These are phyloP conservation scores for Brachylomia viminalis DNA, from an alignment of 2,888 invertebrate species.

Conservation along the genomic window DNA sequence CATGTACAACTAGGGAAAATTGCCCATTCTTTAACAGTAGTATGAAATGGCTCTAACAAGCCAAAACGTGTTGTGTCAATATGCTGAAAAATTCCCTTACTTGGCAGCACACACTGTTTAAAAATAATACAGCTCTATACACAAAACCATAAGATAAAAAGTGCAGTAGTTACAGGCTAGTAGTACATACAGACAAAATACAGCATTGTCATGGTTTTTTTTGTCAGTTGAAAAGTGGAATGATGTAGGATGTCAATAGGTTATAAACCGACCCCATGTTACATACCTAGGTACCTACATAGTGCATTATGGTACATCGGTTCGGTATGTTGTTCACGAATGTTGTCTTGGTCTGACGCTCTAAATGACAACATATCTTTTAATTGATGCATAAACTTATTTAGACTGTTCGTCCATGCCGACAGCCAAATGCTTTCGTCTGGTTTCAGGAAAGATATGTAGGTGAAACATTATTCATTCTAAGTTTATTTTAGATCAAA, in stretches of 20 bases:
- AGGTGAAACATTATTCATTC: neutral
- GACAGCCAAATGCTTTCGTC: neutral
- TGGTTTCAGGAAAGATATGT: neutral
- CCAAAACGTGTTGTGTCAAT: neutral
- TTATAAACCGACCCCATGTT: no score
- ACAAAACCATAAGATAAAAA: no score
- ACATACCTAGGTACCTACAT: no score
- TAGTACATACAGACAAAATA: neutral
- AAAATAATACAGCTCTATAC: neutral
- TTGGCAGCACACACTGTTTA: neutral
- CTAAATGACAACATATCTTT: constrained; percentile 8
- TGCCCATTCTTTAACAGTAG: neutral
- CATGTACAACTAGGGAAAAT: neutral
- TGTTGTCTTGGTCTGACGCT: constrained; percentile 7
- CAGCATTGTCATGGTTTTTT: neutral
- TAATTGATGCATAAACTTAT: neutral
- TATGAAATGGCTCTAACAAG: neutral
- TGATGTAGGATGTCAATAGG: neutral
- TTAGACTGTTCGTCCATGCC: neutral
- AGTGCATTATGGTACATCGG: neutral
- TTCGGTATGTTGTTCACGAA: neutral
- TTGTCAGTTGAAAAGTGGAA: neutral
- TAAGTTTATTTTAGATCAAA: neutral
- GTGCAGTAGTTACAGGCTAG: neutral
- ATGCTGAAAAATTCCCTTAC: neutral